Conservation (phyloP, 2,113 vertebrate genomes). For the Eulacestoma nigropectus region DNA sequence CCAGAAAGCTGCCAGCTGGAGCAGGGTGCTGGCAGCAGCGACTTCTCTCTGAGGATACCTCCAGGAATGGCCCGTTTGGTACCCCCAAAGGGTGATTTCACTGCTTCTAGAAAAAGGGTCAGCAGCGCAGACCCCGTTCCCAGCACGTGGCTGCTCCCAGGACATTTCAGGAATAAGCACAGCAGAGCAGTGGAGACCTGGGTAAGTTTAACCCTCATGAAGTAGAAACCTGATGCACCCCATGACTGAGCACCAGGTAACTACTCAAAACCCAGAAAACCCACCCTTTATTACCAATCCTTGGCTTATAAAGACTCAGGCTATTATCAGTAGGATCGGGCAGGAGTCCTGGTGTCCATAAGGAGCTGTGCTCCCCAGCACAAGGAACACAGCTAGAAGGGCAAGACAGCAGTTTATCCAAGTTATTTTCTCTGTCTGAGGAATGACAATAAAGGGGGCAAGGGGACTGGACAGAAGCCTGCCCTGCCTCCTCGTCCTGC, state of each 20-base stretch:
- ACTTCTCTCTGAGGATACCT: neutral
- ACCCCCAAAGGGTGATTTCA: neutral
- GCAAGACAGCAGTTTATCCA: neutral
- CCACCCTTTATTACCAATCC: neutral
- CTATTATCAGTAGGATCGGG: neutral
- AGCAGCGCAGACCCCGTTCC: neutral
- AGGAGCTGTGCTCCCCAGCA: rapidly evolving
- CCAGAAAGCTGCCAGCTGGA: neutral
- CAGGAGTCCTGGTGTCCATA: neutral
- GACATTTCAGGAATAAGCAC: rapidly evolving
- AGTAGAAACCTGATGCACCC: neutral
- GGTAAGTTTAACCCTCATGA: neutral
- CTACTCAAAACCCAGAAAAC: neutral
- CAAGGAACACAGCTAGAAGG: neutral
- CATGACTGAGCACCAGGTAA: neutral
- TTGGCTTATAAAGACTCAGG: neutral
- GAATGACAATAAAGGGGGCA: neutral
- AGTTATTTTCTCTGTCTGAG: neutral
- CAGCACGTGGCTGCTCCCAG: neutral
- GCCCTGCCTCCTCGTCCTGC: rapidly evolving
- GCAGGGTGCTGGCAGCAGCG: neutral
- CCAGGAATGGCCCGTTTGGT: neutral
- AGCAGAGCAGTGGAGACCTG: neutral
- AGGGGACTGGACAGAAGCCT: neutral
- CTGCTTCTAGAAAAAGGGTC: neutral